A percentile compares a stretch with the other conserved stretches of the same genome.
Evolutionary conservation across 2,888 invertebrate species (phyloP).

Genomic region (Dryobotodes eremita): DNA sequence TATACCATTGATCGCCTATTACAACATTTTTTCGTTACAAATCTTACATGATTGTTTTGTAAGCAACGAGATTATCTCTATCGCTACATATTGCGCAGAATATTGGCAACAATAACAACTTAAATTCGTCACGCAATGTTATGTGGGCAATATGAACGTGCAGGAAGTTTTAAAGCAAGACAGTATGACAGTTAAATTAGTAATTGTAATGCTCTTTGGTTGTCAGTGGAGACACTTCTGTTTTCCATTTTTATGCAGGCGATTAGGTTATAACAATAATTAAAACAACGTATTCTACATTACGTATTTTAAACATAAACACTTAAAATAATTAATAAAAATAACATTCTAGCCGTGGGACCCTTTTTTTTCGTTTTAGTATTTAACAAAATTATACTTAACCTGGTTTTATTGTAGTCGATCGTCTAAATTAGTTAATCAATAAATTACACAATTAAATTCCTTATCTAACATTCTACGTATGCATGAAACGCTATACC

Average conservation of each 20-base stretch:
- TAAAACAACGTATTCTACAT: too few species aligned
- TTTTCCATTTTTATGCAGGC: background rate
- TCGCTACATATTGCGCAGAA: conserved; percentile 27
- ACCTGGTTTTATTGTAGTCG: background rate
- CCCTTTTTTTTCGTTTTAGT: too few species aligned
- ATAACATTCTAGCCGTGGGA: too few species aligned
- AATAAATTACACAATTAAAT: background rate
- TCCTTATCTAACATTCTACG: background rate
- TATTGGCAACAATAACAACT: conserved; percentile 24
- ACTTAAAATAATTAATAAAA: too few species aligned
- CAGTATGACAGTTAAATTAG: background rate
- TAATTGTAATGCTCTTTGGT: conserved; percentile 3
- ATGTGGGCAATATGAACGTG: conserved; percentile 9
- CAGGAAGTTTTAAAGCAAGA: conserved; percentile 5
- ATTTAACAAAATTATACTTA: too few species aligned
- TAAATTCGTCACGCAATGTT: conserved; percentile 43
- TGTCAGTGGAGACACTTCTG: background rate
- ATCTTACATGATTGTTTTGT: conserved; percentile 30
- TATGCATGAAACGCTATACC: background rate
- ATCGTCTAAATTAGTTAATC: background rate
- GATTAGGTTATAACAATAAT: too few species aligned
- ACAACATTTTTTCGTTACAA: conserved; percentile 22
- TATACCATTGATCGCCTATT: conserved; percentile 47
- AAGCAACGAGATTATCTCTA: conserved; percentile 25
- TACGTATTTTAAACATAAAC: too few species aligned